Evolutionary conservation across 2,888 invertebrate species (phyloP), one percentile per base, ranked within the genome.

Genomic region (Acholoe squamosa): DNA sequence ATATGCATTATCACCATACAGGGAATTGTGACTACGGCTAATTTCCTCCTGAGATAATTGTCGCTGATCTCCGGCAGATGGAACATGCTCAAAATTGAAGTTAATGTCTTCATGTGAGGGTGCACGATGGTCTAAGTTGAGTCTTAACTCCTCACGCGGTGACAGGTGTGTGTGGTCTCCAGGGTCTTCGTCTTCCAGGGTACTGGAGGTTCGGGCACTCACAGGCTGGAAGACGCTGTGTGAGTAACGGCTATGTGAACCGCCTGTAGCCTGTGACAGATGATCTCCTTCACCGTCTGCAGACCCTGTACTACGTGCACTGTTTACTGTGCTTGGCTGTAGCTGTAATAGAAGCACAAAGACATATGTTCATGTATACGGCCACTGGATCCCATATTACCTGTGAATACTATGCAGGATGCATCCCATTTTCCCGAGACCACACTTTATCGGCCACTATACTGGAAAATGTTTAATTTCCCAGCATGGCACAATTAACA

Each of bases 141-240:
- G 67, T 10, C 54, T 10, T 0, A 90, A 52, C 31, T 90, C 77
- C 31, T 80, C 80, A 7, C 90, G 52, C 12, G 86, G 86, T 3
- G 86, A 54, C 7, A 25, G 86, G 31, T 76, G 76, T 0, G 76
- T 14, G 31, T 28, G 25, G n/a, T 76, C 28, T n/a, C 22, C 54
- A 16, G 5, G 54, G 28, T 91, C 91, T 10, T 91, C 92, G 76
- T 88, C 84, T 16, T 91, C 92, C 16, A 92, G 89, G 10, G 93
- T 93, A 88, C 92, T 92, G 33, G 90, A 90, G 67, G 92, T 93
- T 16, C 92, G 91, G 16, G 93, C 93, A 91, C 93, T 93, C 86
- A 51, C 71, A 5, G 91, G 92, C 31, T 91, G 92, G 91, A 91
- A 92, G 28, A 93, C 92, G 71, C 93, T 93, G 91, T 93, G 93